These are phyloP conservation scores for Entosphenus tridentatus DNA, from an alignment of 2,113 vertebrate species.

Conservation along the genomic window DNA sequence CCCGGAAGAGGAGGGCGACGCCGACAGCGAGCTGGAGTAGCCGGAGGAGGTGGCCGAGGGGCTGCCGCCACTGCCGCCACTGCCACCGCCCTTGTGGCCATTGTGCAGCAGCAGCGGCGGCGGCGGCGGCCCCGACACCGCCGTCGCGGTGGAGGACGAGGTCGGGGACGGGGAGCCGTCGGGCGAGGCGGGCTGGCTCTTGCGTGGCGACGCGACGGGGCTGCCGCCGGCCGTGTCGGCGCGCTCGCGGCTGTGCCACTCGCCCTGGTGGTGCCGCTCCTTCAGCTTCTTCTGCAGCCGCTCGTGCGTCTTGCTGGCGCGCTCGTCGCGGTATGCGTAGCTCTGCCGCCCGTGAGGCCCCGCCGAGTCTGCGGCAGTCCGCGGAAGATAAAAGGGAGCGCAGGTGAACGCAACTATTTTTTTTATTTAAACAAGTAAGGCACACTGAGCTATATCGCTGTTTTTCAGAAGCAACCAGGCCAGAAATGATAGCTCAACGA, in stretches of 20 bases:
- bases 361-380: slow-evolving; percentile 34
- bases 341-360: slow-evolving; percentile 48
- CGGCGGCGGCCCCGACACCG: too few relatives aligned
- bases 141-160: too few relatives aligned
- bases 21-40: too few relatives aligned
- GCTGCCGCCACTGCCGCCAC: too few relatives aligned
- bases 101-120: too few relatives aligned
- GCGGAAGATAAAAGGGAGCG: slow-evolving; percentile 13
- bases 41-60: too few relatives aligned
- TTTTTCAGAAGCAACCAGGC: background rate
- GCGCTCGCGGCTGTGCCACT: slow-evolving; percentile 43
- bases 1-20: too few relatives aligned
- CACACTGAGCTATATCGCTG: too few relatives aligned
- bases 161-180: background rate
- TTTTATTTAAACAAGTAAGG: background rate
- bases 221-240: slow-evolving; percentile 18
- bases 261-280: slow-evolving; percentile 26
- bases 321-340: slow-evolving; percentile 55
- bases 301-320: slow-evolving; percentile 72
- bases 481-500: background rate
- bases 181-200: slow-evolving; percentile 31
- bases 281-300: slow-evolving; percentile 86
- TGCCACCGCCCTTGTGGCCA: too few relatives aligned
- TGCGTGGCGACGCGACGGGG: slow-evolving; percentile 63
- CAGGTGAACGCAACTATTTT: background rate